Percentiles rank a stretch among this genome's conserved stretches.
These are phyloP conservation scores for Casuarius casuarius DNA, from an alignment of 2,113 vertebrate genomes.

Conservation along the genomic window DNA sequence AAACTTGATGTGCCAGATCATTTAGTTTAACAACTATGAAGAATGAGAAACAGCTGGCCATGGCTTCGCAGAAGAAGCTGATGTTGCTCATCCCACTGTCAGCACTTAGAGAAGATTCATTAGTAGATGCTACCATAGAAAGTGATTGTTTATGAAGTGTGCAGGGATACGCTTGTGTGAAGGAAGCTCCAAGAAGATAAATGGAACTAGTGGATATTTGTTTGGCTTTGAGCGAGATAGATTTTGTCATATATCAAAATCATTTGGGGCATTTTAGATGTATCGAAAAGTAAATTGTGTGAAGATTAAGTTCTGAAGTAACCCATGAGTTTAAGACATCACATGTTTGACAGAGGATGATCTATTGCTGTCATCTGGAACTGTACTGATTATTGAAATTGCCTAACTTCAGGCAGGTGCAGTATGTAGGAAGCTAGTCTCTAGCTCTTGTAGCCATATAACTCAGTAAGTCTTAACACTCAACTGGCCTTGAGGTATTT, in stretches of 20 bases:
- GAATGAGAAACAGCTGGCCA: slow-evolving; percentile 13
- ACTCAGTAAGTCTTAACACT: background rate
- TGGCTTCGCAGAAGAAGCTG: background rate
- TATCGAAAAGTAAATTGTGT: slow-evolving; percentile 2
- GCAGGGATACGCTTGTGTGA: background rate
- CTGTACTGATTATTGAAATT: background rate
- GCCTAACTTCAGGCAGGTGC: background rate
- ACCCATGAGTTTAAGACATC: background rate
- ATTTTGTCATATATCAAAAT: slow-evolving; percentile 14
- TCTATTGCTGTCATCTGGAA: background rate
- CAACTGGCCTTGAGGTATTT: background rate
- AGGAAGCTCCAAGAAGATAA: slow-evolving; percentile 6
- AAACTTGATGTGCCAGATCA: background rate
- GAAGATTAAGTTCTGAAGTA: slow-evolving; percentile 8
- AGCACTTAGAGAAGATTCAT: slow-evolving; percentile 42
- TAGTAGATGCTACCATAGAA: background rate
- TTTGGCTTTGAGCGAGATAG: background rate
- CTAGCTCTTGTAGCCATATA: background rate
- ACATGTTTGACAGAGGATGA: background rate
- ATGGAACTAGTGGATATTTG: background rate
- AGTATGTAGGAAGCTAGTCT: background rate
- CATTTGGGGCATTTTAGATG: background rate
- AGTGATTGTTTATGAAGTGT: background rate
- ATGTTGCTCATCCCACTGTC: background rate
- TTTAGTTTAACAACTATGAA: background rate